Percentiles rank a stretch among this genome's conserved stretches.
Conservation (phyloP, 2,797 vertebrate genomes). For the Dendrocincla fuliginosa region DNA sequence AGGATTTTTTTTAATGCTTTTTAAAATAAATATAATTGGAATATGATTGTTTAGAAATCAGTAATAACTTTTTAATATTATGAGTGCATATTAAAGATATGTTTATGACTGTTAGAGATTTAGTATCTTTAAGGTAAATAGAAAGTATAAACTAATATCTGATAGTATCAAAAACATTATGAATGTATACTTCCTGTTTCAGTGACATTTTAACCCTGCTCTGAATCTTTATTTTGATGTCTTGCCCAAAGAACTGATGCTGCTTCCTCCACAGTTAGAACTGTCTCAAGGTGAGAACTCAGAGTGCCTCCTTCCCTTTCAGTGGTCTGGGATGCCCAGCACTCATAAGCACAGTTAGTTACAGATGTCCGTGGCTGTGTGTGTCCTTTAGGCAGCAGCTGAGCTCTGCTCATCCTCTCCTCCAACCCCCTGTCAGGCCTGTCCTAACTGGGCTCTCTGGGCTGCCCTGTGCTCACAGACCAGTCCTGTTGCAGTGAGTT, state of each 20-base stretch:
- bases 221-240: background rate
- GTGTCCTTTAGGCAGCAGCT: background rate
- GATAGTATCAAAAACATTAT: background rate
- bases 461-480: background rate
- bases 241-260: background rate
- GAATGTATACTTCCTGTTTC: background rate
- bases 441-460: background rate
- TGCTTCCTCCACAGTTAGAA: background rate
- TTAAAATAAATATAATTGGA: background rate
- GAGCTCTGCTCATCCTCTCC: background rate
- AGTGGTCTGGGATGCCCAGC: background rate
- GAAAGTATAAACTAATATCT: background rate
- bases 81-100: background rate
- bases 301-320: background rate
- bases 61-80: background rate
- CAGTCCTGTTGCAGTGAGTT: background rate
- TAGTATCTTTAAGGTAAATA: background rate
- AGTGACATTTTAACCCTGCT: background rate
- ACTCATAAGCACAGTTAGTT: background rate
- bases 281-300: background rate
- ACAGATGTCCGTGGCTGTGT: background rate
- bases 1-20: background rate
- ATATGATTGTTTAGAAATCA: background rate
- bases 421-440: background rate
- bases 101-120: background rate